Percentiles rank a stretch among this genome's conserved stretches.
phyloP scores from a whole-genome alignment of 2,113 vertebrate genomes.

The Phalacrocorax carbo region DNA sequence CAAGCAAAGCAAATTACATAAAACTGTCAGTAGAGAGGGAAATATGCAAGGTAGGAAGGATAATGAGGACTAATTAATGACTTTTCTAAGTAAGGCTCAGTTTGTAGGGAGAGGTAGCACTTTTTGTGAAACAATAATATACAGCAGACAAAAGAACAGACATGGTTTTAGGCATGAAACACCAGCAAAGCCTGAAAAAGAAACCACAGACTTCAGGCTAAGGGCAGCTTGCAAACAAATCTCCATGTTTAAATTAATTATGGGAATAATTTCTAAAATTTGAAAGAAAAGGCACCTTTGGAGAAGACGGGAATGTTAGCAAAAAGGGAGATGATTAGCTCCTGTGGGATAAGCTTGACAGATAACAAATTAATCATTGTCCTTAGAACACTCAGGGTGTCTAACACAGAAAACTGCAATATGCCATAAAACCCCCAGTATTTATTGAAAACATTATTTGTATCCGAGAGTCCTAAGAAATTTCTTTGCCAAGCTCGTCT shows the following conservation, averaged over 20 bases:
- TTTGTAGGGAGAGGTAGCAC: neutral
- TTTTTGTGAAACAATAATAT: neutral
- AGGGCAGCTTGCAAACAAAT: constrained; percentile 6
- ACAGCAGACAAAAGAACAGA: neutral
- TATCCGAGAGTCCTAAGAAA: neutral
- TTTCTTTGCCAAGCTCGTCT: neutral
- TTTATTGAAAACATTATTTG: neutral
- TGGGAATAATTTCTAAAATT: neutral
- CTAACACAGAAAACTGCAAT: neutral
- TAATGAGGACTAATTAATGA: neutral
- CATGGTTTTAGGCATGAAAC: neutral
- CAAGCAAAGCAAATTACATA: neutral
- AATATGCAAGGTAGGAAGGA: neutral
- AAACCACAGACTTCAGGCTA: neutral
- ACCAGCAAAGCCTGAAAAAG: neutral
- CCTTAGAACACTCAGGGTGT: neutral
- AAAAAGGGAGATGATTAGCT: neutral
- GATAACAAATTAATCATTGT: neutral
- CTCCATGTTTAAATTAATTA: neutral
- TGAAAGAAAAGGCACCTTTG: neutral
- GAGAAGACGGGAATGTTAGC: neutral
- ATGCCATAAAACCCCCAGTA: neutral
- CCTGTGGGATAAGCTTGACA: neutral
- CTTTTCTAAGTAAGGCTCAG: neutral
- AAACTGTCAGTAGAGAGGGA: neutral